phyloP scores from a whole-genome alignment of 2,888 invertebrate genomes.

The Fragum sueziense region DNA sequence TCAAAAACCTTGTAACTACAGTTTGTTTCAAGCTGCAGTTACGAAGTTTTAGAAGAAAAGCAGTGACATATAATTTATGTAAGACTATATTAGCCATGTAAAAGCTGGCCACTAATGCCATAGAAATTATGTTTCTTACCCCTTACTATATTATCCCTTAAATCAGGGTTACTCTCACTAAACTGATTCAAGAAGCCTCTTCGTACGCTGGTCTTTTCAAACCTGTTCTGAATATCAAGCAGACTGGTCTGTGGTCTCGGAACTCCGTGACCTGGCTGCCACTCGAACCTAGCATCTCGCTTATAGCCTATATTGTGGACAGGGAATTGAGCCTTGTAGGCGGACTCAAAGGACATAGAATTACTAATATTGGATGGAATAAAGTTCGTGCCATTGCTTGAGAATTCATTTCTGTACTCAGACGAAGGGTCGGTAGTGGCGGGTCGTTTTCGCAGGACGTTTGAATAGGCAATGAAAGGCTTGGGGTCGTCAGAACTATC shows the following conservation, averaged over 20 bases:
- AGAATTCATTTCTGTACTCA: constrained; percentile 71
- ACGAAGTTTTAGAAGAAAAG: too few species aligned
- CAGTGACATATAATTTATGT: too few species aligned
- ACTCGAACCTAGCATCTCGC: constrained; percentile 72
- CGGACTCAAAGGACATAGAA: constrained; percentile 61
- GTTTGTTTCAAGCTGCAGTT: too few species aligned
- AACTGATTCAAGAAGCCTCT: constrained; percentile 74
- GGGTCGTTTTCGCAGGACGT: constrained; percentile 49
- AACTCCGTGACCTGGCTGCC: constrained; percentile 74
- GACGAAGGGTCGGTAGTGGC: constrained; percentile 60
- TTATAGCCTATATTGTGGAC: constrained; percentile 69
- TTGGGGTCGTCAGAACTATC: not conserved
- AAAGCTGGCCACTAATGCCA: constrained; percentile 76
- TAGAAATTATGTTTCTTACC: constrained; percentile 79
- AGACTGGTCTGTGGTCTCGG: constrained; percentile 77
- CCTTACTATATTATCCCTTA: constrained; percentile 74
- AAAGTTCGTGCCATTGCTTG: constrained; percentile 71
- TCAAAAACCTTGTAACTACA: too few species aligned
- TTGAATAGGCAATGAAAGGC: constrained; percentile 39
- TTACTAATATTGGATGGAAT: constrained; percentile 67
- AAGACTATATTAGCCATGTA: constrained; percentile 73
- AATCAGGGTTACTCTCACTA: constrained; percentile 77
- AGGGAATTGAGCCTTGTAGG: constrained; percentile 73
- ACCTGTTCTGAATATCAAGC: constrained; percentile 76
- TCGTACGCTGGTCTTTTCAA: constrained; percentile 73